phyloP scores from a whole-genome alignment of 2,797 vertebrate species.

The Artibeus lituratus region DNA sequence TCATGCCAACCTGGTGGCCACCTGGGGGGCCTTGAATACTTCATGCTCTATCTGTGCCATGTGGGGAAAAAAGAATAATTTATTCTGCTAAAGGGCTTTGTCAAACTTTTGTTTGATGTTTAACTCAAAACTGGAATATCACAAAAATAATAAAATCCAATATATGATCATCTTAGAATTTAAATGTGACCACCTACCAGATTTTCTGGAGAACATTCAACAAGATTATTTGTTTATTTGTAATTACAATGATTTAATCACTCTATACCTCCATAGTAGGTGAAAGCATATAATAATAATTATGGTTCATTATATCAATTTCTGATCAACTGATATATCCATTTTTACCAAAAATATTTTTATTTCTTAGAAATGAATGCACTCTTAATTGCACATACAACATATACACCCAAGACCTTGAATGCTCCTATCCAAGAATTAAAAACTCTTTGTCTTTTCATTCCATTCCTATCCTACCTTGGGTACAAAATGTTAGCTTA shows the following conservation, averaged over 20 bases:
- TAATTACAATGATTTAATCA: neutral
- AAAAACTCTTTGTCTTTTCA: neutral
- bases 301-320: neutral
- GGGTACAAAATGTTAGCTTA: neutral
- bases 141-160: neutral
- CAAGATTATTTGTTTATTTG: neutral
- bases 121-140: neutral
- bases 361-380: neutral
- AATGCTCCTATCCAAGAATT: neutral
- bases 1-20: neutral
- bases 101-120: neutral
- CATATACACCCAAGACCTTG: neutral
- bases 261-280: neutral
- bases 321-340: neutral
- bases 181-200: neutral
- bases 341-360: neutral
- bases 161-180: conserved; percentile 11
- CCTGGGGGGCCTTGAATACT: neutral
- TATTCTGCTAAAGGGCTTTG: neutral
- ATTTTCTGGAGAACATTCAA: neutral
- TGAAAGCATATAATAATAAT: neutral
- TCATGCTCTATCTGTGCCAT: neutral
- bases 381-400: neutral
- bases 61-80: neutral
- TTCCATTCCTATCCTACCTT: neutral